Evolutionary conservation across 2,888 invertebrate species (phyloP).

Genomic region (Trachelus troglodyta): DNA sequence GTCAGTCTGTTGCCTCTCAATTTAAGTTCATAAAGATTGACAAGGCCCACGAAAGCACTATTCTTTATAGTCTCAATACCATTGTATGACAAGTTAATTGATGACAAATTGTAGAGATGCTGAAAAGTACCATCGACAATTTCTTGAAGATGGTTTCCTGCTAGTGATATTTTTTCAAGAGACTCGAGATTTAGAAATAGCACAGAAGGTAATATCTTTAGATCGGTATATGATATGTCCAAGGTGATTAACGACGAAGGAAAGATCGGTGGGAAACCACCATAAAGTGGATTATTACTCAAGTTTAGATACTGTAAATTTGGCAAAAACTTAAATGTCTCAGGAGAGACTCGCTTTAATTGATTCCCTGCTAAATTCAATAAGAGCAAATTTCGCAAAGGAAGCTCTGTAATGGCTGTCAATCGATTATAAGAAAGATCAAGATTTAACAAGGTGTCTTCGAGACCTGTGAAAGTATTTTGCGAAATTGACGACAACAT

Average conservation of each 20-base stretch:
- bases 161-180: slow-evolving; percentile 76
- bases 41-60: slow-evolving; percentile 81
- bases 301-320: slow-evolving; percentile 80
- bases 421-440: slow-evolving; percentile 82
- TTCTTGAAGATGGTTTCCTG: slow-evolving; percentile 78
- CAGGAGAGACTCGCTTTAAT: slow-evolving; percentile 77
- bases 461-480: slow-evolving; percentile 82
- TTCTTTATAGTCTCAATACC: slow-evolving; percentile 80
- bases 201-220: slow-evolving; percentile 80
- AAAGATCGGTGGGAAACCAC: slow-evolving; percentile 73
- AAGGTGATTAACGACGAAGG: slow-evolving; percentile 71
- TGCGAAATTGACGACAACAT: slow-evolving; percentile 77
- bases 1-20: slow-evolving; percentile 82
- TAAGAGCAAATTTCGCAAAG: slow-evolving; percentile 74
- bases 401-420: slow-evolving; percentile 74
- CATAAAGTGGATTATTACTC: slow-evolving; percentile 80
- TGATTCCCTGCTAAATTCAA: slow-evolving; percentile 86
- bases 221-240: slow-evolving; percentile 80
- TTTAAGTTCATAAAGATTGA: slow-evolving; percentile 78
- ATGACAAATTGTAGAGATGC: slow-evolving; percentile 79
- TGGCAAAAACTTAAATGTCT: slow-evolving; percentile 75
- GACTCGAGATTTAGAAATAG: slow-evolving; percentile 76
- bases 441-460: slow-evolving; percentile 77
- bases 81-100: slow-evolving; percentile 83
- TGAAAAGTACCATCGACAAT: slow-evolving; percentile 82